Percentiles rank a stretch among this genome's conserved stretches.
Conservation (phyloP, 1,140 invertebrate species). For the Bombus haemorrhoidalis region DNA sequence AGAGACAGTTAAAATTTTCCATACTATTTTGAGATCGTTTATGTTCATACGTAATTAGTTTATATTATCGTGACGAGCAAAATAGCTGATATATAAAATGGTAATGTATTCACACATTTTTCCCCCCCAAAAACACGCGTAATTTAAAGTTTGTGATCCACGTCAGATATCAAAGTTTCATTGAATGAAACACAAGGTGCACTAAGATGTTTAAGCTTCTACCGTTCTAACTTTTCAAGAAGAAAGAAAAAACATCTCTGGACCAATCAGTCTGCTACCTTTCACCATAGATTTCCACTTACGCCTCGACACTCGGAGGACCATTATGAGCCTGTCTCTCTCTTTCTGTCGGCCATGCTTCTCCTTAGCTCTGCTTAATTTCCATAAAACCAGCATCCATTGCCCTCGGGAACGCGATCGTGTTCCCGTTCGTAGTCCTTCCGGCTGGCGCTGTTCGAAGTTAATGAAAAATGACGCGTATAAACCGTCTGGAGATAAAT, state of each 20-base stretch:
- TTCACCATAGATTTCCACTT: background rate
- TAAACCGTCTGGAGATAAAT: constrained; percentile 49
- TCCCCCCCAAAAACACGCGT: too few species aligned
- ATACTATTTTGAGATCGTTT: too few species aligned
- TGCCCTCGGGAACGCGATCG: background rate
- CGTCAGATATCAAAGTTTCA: too few species aligned
- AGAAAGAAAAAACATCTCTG: background rate
- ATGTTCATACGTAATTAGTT: too few species aligned
- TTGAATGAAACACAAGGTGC: too few species aligned
- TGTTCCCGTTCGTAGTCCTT: background rate
- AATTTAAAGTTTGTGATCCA: too few species aligned
- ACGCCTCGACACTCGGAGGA: background rate
- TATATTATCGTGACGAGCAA: too few species aligned
- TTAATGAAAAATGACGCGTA: constrained; percentile 53
- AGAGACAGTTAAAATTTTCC: too few species aligned
- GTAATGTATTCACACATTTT: too few species aligned
- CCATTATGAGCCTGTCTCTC: background rate
- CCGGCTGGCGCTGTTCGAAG: background rate
- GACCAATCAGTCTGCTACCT: background rate
- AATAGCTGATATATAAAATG: too few species aligned
- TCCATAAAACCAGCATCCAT: constrained; percentile 32
- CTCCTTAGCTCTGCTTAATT: background rate
- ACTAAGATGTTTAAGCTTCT: too few species aligned
- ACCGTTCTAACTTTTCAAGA: background rate
- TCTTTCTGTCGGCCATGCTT: background rate